These are phyloP conservation scores for Hippopotamyrus pictus DNA, from an alignment of 2,797 vertebrate species.

Conservation along the genomic window DNA sequence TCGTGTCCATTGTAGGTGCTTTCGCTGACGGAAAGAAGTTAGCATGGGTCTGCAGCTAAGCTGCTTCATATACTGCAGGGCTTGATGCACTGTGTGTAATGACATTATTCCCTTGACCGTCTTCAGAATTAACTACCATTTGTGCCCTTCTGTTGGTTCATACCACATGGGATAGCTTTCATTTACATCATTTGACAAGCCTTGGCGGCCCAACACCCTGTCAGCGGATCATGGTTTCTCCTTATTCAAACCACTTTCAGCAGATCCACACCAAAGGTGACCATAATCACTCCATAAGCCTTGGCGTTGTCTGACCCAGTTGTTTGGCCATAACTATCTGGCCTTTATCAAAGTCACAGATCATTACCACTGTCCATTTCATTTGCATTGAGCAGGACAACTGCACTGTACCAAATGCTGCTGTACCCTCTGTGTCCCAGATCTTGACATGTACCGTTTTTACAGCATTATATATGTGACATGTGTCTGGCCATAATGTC, in stretches of 20 bases:
- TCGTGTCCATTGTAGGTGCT: background rate
- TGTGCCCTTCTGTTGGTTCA: background rate
- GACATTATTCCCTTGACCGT: background rate
- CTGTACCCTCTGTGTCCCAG: background rate
- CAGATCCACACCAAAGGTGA: background rate
- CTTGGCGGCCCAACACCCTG: background rate
- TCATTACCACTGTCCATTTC: background rate
- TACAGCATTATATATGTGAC: background rate
- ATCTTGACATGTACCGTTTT: background rate
- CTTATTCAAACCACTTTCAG: background rate
- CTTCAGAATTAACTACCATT: background rate
- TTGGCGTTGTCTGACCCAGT: background rate
- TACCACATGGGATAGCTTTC: background rate
- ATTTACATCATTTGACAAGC: background rate
- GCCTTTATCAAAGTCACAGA: background rate
- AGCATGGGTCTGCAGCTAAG: background rate
- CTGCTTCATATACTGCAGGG: background rate
- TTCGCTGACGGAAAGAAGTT: background rate
- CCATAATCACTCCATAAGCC: background rate
- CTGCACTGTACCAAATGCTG: background rate
- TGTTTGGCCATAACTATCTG: background rate
- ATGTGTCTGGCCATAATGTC: background rate
- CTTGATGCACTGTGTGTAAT: background rate
- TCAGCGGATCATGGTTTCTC: background rate
- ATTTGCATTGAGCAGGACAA: background rate